A percentile compares a stretch with the other conserved stretches of the same genome.
phyloP scores from a whole-genome alignment of 2,113 vertebrate species.

The Dicentrarchus labrax region DNA sequence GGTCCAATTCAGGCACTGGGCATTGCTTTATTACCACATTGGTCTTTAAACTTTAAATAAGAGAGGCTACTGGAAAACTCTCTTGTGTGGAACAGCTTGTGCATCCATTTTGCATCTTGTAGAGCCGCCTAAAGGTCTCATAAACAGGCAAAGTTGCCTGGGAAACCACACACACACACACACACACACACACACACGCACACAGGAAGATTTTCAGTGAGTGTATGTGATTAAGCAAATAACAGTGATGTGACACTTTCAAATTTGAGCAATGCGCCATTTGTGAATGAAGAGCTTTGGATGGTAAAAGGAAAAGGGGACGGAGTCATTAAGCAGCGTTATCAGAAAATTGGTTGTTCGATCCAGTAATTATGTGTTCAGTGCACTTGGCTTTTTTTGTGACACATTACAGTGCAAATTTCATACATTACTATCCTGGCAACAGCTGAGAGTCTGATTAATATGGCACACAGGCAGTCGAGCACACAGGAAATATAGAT shows the following conservation, averaged over 20 bases:
- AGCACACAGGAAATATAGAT: slow-evolving; percentile 4
- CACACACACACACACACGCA: not conserved
- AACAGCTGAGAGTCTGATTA: slow-evolving; percentile 5
- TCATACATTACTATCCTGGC: not conserved
- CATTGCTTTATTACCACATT: no score
- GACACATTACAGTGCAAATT: not conserved
- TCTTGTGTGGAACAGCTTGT: no score
- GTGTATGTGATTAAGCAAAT: not conserved
- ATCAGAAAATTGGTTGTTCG: slow-evolving; percentile 26
- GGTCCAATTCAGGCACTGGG: no score
- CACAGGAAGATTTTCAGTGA: not conserved
- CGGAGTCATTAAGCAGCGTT: not conserved
- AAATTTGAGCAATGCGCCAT: not conserved
- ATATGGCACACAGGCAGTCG: not conserved
- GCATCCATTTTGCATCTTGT: no score
- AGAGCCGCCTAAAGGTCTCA: no score
- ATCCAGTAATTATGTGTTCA: slow-evolving; percentile 11
- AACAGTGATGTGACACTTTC: not conserved
- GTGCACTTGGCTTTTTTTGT: not conserved
- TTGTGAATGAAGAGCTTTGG: not conserved
- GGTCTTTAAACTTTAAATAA: no score
- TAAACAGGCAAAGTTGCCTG: not conserved
- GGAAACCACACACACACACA: not conserved
- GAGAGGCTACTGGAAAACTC: no score
- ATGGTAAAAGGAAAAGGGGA: not conserved